Evolutionary conservation across 92 coral and sea anemone genomes (phyloP), one percentile per base, ranked within the genome.

Genomic region (Parazoanthus darwini): DNA sequence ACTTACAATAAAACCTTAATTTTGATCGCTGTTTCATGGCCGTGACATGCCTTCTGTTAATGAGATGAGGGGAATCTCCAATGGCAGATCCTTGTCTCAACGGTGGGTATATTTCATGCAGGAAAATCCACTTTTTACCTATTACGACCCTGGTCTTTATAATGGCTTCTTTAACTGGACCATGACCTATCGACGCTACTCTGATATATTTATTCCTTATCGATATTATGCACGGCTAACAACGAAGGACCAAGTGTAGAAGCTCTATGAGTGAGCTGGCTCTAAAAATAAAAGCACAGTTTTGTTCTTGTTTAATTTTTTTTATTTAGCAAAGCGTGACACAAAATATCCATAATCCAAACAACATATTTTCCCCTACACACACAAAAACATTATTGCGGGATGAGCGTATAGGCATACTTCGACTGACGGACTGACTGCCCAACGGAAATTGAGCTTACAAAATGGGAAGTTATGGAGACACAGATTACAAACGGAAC

Each of bases 181-280:
- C 8, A 94, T 95, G 99, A 92, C 96, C 7, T 97, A 96, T 88
- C 89, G 98, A 86, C 78, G 90, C 33, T 94, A 93, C 78, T 97
- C 99, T 78, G 99, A 97, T 70, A 90, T 97, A 77, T 93, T 94
- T 50, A 93, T 97, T 36, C 98, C 99, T 1, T 97, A 97, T 86
- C 86, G 85, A 23, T 81, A 79, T 18, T 97, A 94, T 74, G 80
- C 88, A 38, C 94, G 78, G 75, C 80, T 90, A 5, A 48, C 54
- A 26, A 44, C 90, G 65, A 29, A 3, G 9, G 92, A 91, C 26
- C 79, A 93, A 54, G 42, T 33, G 33, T 59, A n/a, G 39, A 59
- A 44, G 42, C 33, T 48, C 51, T 10, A 48, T 11, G 9, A 48
- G 11, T 48, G 51, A 48, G 8, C 8, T 48, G 51, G 8, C 51